Evolutionary conservation across 2,888 invertebrate genomes (phyloP).

Genomic region (Rhingia rostrata): DNA sequence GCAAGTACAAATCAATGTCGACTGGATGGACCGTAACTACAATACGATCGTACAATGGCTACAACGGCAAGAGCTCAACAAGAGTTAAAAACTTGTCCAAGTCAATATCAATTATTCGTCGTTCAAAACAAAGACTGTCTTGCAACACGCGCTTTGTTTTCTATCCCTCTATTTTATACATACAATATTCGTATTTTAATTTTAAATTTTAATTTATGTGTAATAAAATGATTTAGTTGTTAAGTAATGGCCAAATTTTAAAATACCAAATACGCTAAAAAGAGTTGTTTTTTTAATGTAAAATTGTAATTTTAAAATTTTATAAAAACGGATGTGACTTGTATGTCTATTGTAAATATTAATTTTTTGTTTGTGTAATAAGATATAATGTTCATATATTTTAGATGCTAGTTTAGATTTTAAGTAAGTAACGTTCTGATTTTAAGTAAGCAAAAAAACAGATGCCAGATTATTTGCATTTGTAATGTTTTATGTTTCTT

Average conservation of each 20-base stretch:
- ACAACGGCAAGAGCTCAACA: constrained; percentile 69
- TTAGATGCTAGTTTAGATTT: constrained; percentile 48
- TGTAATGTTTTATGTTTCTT: constrained; percentile 35
- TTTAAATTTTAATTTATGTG: constrained; percentile 28
- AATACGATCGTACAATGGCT: constrained; percentile 90
- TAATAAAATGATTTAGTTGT: constrained; percentile 17
- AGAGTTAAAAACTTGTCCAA: constrained; percentile 46
- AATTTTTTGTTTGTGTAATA: constrained; percentile 28
- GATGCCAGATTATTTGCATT: constrained; percentile 67
- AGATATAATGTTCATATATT: constrained; percentile 49
- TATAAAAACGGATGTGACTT: constrained; percentile 9
- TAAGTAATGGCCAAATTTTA: constrained; percentile 42
- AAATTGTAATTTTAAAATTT: constrained; percentile 47
- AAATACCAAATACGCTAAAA: constrained; percentile 50
- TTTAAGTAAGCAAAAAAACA: constrained; percentile 62
- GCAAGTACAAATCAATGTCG: constrained; percentile 90
- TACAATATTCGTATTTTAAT: background rate
- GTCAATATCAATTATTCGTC: background rate
- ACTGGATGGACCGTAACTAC: constrained; percentile 92
- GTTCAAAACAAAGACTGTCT: constrained; percentile 68
- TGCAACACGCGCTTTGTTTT: constrained; percentile 51
- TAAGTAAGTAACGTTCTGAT: constrained; percentile 46
- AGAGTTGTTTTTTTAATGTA: constrained; percentile 32
- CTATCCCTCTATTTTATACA: constrained; percentile 39
- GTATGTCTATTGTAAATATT: constrained; percentile 66